Conservation (phyloP, 2,113 vertebrate genomes). For the Orycteropus afer region DNA sequence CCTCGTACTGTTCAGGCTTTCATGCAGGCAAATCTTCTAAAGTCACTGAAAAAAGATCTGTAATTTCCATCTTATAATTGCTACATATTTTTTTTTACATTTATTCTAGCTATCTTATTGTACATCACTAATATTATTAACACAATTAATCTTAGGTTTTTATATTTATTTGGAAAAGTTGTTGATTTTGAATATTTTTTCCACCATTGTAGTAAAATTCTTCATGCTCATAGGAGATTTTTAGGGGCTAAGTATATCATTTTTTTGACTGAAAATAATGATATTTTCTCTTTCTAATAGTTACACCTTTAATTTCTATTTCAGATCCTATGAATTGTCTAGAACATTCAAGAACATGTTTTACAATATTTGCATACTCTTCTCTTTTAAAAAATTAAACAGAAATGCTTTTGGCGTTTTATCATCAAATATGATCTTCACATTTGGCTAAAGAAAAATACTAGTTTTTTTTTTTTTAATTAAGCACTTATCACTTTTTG, state of each 20-base stretch:
- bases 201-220: neutral
- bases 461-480: constrained; percentile 1
- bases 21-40: neutral
- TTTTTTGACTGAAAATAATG: constrained; percentile 23
- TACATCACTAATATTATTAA: neutral
- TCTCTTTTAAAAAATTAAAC: neutral
- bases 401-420: neutral
- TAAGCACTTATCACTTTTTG: neutral
- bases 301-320: neutral
- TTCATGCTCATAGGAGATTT: constrained; percentile 39
- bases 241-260: neutral
- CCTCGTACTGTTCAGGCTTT: neutral
- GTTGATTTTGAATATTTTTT: constrained; percentile 7
- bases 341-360: neutral
- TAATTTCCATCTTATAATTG: neutral
- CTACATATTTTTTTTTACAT: neutral
- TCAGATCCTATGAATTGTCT: neutral
- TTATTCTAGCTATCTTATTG: neutral
- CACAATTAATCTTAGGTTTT: neutral
- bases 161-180: constrained; percentile 31
- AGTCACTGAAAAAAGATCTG: neutral
- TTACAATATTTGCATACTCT: neutral
- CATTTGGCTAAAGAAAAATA: neutral
- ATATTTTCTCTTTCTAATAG: neutral
- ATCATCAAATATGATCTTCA: neutral